Evolutionary conservation across 2,113 vertebrate genomes (phyloP).

Genomic region (Setophaga kirtlandii): DNA sequence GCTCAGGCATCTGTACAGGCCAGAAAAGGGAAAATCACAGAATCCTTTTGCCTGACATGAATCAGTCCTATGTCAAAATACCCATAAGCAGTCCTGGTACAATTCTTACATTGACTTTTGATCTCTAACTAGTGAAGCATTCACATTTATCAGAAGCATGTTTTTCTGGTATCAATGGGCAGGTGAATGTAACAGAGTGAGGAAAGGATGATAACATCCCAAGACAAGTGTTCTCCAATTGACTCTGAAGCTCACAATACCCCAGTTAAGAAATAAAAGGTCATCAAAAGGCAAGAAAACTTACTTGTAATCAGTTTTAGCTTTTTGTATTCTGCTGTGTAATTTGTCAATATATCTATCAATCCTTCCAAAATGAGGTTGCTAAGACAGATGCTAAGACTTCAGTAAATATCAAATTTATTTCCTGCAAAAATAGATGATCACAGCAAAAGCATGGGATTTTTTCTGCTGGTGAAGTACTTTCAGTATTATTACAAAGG

Average conservation of each 20-base stretch:
- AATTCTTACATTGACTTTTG: not conserved
- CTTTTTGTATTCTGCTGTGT: not conserved
- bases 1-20: not conserved
- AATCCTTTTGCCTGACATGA: not conserved
- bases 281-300: not conserved
- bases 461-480: not conserved
- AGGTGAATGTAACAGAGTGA: not conserved
- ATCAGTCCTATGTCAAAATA: not conserved
- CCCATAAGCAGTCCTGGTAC: not conserved
- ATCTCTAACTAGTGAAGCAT: not conserved
- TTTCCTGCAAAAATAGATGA: constrained; percentile 4
- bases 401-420: not conserved
- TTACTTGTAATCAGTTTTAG: not conserved
- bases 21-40: not conserved
- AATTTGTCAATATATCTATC: constrained; percentile 13
- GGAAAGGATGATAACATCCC: not conserved
- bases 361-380: not conserved
- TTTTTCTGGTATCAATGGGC: not conserved
- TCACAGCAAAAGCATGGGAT: not conserved
- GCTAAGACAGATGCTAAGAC: not conserved
- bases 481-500: constrained; percentile 14
- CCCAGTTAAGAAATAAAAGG: not conserved
- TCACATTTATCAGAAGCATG: not conserved
- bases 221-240: not conserved
- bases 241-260: not conserved